These are phyloP conservation scores for Irena cyanogastra DNA, from an alignment of 2,113 vertebrate species.

Conservation along the genomic window DNA sequence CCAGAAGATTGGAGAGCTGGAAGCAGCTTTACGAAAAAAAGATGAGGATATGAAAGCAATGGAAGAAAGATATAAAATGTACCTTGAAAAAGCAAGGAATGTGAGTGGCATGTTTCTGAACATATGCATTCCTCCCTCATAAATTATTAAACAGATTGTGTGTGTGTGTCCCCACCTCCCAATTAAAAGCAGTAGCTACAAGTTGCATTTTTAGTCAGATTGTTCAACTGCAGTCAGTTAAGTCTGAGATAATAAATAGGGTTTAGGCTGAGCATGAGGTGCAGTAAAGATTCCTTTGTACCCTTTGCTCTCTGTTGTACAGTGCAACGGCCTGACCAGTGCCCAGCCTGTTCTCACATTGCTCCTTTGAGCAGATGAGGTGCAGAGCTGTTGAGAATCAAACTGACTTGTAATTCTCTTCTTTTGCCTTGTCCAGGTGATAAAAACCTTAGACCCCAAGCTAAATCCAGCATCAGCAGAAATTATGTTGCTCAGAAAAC, in stretches of 20 bases:
- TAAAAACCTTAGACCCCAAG: slow-evolving; percentile 94
- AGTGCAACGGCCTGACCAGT: neutral
- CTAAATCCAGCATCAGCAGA: slow-evolving; percentile 94
- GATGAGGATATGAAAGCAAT: slow-evolving; percentile 98
- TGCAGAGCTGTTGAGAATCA: neutral
- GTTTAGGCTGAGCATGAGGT: neutral
- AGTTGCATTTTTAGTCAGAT: neutral
- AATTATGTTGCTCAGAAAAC: slow-evolving; percentile 89
- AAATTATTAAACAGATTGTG: neutral
- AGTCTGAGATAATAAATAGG: neutral
- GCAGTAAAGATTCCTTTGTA: neutral
- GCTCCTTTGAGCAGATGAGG: neutral
- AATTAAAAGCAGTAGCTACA: neutral
- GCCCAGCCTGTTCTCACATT: neutral
- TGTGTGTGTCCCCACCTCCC: no score
- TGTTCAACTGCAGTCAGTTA: neutral
- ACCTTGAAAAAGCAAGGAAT: slow-evolving; percentile 95
- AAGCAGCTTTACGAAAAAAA: slow-evolving; percentile 92
- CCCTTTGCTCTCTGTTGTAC: neutral
- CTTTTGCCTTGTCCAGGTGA: slow-evolving; percentile 78
- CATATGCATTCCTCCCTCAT: neutral
- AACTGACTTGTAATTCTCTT: neutral
- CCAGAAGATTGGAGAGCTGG: slow-evolving; percentile 87
- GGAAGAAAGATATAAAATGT: slow-evolving; percentile 98
- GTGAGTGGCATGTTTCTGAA: slow-evolving; percentile 73